A percentile compares a stretch with the other conserved stretches of the same genome.
Conservation (phyloP, 2,888 invertebrate species). For the Cryptus viduatorius region DNA sequence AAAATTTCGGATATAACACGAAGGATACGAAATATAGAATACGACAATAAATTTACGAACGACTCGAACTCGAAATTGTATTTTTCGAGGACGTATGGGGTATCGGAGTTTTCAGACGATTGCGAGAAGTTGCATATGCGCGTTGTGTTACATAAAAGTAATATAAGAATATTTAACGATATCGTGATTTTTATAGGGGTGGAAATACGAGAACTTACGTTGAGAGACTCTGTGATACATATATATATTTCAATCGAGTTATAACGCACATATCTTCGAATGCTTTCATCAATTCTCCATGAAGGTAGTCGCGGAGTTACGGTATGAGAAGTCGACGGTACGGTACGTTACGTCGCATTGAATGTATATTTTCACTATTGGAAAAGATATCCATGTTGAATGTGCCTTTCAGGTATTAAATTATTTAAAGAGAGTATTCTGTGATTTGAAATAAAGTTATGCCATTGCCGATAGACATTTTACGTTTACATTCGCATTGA, state of each 20-base stretch:
- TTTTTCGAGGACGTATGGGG: neutral
- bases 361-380: neutral
- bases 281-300: constrained; percentile 50
- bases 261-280: constrained; percentile 21
- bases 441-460: neutral
- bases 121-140: neutral
- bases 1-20: too few species aligned
- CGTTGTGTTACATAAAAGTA: neutral
- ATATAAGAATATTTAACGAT: constrained; percentile 14
- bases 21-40: neutral
- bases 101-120: neutral
- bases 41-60: neutral
- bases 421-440: neutral
- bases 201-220: neutral
- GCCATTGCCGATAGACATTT: too few species aligned
- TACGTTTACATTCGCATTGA: too few species aligned
- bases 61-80: neutral
- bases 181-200: neutral
- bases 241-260: constrained; percentile 54
- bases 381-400: constrained; percentile 2
- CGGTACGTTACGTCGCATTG: neutral
- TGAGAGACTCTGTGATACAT: neutral
- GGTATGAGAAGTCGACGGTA: neutral
- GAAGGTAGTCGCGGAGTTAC: neutral
- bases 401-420: neutral